Evolutionary conservation across 2,888 invertebrate genomes (phyloP).

Genomic region (Coelogynopora nodosa): DNA sequence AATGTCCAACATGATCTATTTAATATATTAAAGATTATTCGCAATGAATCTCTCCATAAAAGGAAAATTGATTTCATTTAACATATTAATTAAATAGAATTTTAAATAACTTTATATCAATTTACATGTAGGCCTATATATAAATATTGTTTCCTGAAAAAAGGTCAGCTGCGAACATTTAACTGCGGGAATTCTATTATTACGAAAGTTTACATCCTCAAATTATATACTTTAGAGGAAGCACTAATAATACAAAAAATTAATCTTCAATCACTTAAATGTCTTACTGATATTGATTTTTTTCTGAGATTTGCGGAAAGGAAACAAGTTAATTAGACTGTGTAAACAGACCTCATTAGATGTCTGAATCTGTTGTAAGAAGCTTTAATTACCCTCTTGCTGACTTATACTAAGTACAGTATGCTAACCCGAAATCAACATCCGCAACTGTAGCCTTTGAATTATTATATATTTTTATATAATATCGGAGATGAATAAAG

Average conservation of each 20-base stretch:
- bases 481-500: too few species aligned
- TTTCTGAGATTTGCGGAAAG: not conserved
- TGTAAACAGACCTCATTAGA: not conserved
- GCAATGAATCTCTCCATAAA: too few species aligned
- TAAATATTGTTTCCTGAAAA: not conserved
- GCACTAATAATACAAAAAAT: not conserved
- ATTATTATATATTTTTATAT: too few species aligned
- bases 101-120: too few species aligned
- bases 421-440: too few species aligned
- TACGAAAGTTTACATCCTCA: too few species aligned
- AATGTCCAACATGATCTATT: too few species aligned
- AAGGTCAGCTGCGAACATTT: not conserved
- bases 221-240: not conserved
- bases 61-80: too few species aligned
- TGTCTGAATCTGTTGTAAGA: not conserved
- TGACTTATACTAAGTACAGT: too few species aligned
- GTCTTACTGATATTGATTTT: not conserved
- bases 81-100: too few species aligned
- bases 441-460: too few species aligned
- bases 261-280: not conserved
- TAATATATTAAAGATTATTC: too few species aligned
- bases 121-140: not conserved
- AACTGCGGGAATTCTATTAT: not conserved
- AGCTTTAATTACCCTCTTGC: not conserved
- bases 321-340: not conserved